Evolutionary conservation across 2,888 invertebrate species (phyloP).

Genomic region (Scrobipalpa costella): DNA sequence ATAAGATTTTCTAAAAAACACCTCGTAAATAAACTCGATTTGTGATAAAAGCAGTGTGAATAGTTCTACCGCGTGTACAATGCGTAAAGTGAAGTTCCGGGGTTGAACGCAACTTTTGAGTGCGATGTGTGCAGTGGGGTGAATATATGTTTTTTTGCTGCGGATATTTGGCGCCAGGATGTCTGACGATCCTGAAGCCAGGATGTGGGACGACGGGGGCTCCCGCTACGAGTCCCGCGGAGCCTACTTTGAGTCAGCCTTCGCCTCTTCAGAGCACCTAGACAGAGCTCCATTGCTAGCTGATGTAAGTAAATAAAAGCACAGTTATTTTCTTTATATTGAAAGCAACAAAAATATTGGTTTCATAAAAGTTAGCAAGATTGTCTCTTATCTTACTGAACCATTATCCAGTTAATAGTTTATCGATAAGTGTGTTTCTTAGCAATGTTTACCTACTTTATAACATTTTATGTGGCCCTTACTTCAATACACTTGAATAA

Average conservation of each 20-base stretch:
- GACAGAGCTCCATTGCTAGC: constrained; percentile 73
- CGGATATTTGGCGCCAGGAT: constrained; percentile 67
- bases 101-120: not conserved
- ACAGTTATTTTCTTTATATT: not conserved
- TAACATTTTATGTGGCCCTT: too few species aligned
- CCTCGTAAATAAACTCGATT: constrained; percentile 31
- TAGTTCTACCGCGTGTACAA: not conserved
- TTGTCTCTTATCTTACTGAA: not conserved
- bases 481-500: too few species aligned
- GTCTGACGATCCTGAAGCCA: constrained; percentile 77
- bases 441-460: too few species aligned
- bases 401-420: too few species aligned
- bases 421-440: too few species aligned
- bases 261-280: constrained; percentile 72
- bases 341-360: not conserved
- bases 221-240: constrained; percentile 67
- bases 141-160: constrained; percentile 37
- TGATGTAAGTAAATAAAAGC: constrained; percentile 54
- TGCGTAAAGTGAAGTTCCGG: not conserved
- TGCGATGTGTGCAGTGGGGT: constrained; percentile 45
- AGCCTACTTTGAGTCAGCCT: constrained; percentile 68
- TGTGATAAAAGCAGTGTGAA: constrained; percentile 25
- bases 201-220: constrained; percentile 75
- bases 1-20: constrained; percentile 29
- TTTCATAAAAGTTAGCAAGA: not conserved